Evolutionary conservation across 2,888 invertebrate genomes (phyloP).

Genomic region (Bruchidius siliquastri): DNA sequence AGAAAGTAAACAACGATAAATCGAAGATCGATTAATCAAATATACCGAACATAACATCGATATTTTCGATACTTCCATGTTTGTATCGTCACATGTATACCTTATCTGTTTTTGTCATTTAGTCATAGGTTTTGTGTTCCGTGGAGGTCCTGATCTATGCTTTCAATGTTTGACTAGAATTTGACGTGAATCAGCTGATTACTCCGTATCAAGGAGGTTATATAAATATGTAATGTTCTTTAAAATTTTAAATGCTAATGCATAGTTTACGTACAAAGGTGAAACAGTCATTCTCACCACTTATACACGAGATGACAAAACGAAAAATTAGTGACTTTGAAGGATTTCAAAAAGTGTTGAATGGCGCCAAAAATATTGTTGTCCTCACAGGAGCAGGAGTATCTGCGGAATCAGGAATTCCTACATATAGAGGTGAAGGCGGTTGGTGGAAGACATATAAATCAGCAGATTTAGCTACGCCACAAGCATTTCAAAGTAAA

Average conservation of each 20-base stretch:
- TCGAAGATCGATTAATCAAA: too few relatives aligned
- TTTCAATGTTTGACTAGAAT: too few relatives aligned
- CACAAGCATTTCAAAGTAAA: slow-evolving; percentile 63
- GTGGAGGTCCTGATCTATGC: too few relatives aligned
- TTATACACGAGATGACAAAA: slow-evolving; percentile 12
- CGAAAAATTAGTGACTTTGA: slow-evolving; percentile 32
- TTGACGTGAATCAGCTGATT: too few relatives aligned
- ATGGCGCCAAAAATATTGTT: slow-evolving; percentile 55
- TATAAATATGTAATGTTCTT: too few relatives aligned
- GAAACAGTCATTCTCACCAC: not conserved
- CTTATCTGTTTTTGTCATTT: too few relatives aligned
- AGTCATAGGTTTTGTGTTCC: too few relatives aligned
- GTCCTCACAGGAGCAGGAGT: slow-evolving; percentile 93
- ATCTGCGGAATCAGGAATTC: slow-evolving; percentile 91
- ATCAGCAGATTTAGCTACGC: slow-evolving; percentile 63
- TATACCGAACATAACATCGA: too few relatives aligned
- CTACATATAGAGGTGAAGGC: slow-evolving; percentile 78
- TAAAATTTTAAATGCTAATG: not conserved
- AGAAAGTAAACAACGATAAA: too few relatives aligned
- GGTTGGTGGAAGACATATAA: slow-evolving; percentile 77
- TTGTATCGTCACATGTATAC: too few relatives aligned
- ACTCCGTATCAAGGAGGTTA: too few relatives aligned
- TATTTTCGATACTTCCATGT: too few relatives aligned
- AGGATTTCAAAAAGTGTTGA: slow-evolving; percentile 56
- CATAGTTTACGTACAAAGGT: not conserved